A percentile compares a stretch with the other conserved stretches of the same genome.
phyloP scores from a whole-genome alignment of 2,888 invertebrate genomes.

The Caenorhabditis sp. region DNA sequence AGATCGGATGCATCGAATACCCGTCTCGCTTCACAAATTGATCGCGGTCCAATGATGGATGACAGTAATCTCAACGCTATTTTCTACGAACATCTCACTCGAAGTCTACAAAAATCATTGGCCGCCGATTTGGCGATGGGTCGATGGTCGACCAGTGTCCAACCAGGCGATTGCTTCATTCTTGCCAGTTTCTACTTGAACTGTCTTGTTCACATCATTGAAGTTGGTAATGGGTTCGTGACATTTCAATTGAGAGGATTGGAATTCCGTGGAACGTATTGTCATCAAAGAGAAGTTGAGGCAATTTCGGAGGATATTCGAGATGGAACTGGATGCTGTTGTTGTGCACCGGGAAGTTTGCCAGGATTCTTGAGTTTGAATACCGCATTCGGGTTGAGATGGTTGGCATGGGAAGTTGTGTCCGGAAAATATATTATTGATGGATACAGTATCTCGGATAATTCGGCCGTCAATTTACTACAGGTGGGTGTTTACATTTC shows the following conservation, averaged over 20 bases:
- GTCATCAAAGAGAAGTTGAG: constrained; percentile 97
- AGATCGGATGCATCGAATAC: constrained; percentile 97
- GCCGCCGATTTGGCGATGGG: constrained; percentile 89
- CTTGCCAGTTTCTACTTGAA: constrained; percentile 95
- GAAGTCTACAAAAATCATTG: constrained; percentile 84
- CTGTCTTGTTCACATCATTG: constrained; percentile 95
- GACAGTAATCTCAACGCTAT: constrained; percentile 98
- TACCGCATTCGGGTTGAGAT: constrained; percentile 92
- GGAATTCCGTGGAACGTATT: constrained; percentile 96
- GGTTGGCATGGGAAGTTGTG: constrained; percentile 77
- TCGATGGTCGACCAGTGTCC: constrained; percentile 89
- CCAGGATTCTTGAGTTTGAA: constrained; percentile 90
- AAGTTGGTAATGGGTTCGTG: constrained; percentile 93
- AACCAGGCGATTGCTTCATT: constrained; percentile 96
- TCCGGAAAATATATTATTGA: constrained; percentile 96
- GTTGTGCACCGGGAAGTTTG: constrained; percentile 82
- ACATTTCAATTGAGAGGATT: constrained; percentile 96
- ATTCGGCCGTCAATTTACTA: constrained; percentile 93
- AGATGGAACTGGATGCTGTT: constrained; percentile 91
- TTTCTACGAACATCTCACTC: constrained; percentile 96
- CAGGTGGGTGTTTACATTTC: constrained; percentile 75
- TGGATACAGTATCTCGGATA: constrained; percentile 97
- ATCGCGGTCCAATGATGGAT: constrained; percentile 78
- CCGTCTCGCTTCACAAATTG: constrained; percentile 85
- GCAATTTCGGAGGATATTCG: constrained; percentile 97